A percentile compares a stretch with the other conserved stretches of the same genome.
Conservation (phyloP, 2,888 invertebrate genomes). For the Agrotis clavis region DNA sequence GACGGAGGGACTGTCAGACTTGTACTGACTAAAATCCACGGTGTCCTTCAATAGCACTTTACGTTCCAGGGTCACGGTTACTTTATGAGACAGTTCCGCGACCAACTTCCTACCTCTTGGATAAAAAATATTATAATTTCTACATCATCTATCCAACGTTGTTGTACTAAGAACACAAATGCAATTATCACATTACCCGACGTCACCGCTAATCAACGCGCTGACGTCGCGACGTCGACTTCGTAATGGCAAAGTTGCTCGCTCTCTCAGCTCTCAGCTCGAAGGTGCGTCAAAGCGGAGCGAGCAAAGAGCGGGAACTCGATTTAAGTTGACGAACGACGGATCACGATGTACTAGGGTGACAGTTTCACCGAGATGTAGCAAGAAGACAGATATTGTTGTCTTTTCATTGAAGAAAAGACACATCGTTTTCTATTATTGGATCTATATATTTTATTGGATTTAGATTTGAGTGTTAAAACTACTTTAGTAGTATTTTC, state of each 20-base stretch:
- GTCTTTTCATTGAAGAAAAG: no score
- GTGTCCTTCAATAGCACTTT: no score
- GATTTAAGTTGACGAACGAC: conserved; percentile 63
- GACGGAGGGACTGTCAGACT: no score
- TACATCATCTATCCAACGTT: neutral
- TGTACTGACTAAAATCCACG: no score
- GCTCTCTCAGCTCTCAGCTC: conserved; percentile 13
- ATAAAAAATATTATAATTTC: neutral
- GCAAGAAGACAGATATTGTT: neutral
- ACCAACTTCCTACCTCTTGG: no score
- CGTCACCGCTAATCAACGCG: conserved; percentile 52
- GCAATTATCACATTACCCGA: conserved; percentile 38
- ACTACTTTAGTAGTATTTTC: no score
- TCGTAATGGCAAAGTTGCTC: conserved; percentile 47
- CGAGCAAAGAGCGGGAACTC: conserved; percentile 58
- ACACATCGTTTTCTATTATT: no score
- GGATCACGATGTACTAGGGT: neutral
- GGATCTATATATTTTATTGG: no score
- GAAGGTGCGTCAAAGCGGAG: conserved; percentile 51
- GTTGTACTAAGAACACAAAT: conserved; percentile 31
- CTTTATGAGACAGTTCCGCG: no score
- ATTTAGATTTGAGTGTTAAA: no score
- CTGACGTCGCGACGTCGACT: conserved; percentile 12
- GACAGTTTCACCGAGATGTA: conserved; percentile 29
- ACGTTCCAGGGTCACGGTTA: no score